Conservation (phyloP, 1,140 invertebrate species). For the Leptonema lineaticorne region DNA sequence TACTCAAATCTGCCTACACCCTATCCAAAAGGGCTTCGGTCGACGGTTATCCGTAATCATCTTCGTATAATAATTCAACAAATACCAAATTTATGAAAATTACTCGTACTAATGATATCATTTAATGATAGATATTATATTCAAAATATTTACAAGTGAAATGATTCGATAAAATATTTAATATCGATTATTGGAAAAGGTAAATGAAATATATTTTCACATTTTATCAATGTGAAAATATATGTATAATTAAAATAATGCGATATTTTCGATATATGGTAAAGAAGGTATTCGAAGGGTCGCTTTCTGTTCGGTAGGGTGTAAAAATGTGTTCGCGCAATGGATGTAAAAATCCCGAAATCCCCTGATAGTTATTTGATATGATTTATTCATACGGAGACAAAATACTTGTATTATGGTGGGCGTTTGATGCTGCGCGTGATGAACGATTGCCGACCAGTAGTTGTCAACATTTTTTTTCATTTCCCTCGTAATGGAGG, state of each 20-base stretch:
- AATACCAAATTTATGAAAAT: no score
- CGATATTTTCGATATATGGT: no score
- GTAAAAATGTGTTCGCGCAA: slow-evolving; percentile 5
- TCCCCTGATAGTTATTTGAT: slow-evolving; percentile 43
- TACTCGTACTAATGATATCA: no score
- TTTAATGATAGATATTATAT: no score
- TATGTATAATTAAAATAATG: neutral
- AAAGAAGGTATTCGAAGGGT: neutral
- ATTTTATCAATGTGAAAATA: neutral
- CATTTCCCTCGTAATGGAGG: no score
- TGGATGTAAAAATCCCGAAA: slow-evolving; percentile 40
- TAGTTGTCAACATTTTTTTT: neutral
- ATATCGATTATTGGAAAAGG: no score
- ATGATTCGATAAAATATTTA: no score
- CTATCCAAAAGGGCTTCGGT: neutral
- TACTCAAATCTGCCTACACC: slow-evolving; percentile 38
- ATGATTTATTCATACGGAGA: slow-evolving; percentile 43
- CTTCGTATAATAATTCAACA: no score
- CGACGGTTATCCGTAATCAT: no score
- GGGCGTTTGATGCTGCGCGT: slow-evolving; percentile 31
- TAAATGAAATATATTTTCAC: no score
- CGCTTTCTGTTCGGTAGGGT: neutral
- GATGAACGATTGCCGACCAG: slow-evolving; percentile 34
- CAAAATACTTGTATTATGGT: slow-evolving; percentile 42
- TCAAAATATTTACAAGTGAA: no score